These are phyloP conservation scores for Heliconius sara DNA, from an alignment of 2,888 invertebrate species.

Conservation along the genomic window DNA sequence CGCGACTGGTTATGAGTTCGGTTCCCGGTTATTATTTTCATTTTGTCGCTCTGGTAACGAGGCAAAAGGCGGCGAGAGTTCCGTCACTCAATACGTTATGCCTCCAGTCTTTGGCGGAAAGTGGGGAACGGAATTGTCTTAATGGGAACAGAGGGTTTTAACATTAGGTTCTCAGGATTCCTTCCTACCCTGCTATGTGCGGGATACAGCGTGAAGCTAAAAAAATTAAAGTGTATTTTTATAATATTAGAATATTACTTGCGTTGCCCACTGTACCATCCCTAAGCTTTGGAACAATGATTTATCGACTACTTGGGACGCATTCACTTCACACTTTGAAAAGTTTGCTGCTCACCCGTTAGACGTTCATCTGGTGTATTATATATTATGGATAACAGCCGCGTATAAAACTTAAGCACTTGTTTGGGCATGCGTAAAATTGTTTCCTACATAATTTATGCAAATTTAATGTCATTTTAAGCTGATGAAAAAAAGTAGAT, in stretches of 20 bases:
- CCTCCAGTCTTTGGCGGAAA: too few relatives aligned
- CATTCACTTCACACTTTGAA: conserved; percentile 63
- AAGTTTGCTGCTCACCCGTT: conserved; percentile 53
- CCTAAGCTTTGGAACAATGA: conserved; percentile 69
- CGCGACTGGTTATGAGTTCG: too few relatives aligned
- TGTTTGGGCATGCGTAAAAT: conserved; percentile 14
- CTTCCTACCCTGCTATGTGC: too few relatives aligned
- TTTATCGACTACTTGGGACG: conserved; percentile 69
- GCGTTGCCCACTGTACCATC: conserved; percentile 48
- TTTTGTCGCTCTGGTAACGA: too few relatives aligned
- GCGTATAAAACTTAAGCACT: conserved; percentile 33
- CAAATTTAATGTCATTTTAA: not conserved
- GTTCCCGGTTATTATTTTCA: too few relatives aligned
- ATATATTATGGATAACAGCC: conserved; percentile 50
- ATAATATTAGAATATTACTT: conserved; percentile 37
- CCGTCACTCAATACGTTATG: too few relatives aligned
- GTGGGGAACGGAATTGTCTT: too few relatives aligned
- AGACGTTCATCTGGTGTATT: conserved; percentile 53
- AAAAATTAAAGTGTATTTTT: not conserved
- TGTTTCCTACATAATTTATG: not conserved
- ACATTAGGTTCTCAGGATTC: too few relatives aligned
- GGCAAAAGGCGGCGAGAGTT: too few relatives aligned
- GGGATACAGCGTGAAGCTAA: too few relatives aligned
- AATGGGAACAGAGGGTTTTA: too few relatives aligned
- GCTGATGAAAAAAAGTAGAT: not conserved